phyloP scores from a whole-genome alignment of 2,888 invertebrate genomes.

The Caenorhabditis angaria region DNA sequence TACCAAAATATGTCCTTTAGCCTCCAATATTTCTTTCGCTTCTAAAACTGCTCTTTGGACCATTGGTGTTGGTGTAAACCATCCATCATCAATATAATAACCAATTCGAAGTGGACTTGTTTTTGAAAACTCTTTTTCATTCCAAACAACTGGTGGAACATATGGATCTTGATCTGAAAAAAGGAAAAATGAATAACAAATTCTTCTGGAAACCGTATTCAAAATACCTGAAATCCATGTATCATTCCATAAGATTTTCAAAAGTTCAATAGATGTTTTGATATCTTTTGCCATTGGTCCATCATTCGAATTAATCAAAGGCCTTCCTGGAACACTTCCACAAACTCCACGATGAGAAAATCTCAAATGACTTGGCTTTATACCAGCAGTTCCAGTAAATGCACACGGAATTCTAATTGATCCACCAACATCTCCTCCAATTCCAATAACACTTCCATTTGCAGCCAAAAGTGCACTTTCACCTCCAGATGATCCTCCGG shows the following conservation, averaged over 20 bases:
- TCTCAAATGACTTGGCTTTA: slow-evolving; percentile 66
- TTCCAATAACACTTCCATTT: slow-evolving; percentile 57
- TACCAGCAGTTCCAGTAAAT: slow-evolving; percentile 74
- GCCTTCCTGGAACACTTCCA: slow-evolving; percentile 64
- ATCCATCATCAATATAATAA: slow-evolving; percentile 64
- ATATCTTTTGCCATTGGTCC: slow-evolving; percentile 63
- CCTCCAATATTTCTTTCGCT: slow-evolving; percentile 56
- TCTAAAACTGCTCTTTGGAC: slow-evolving; percentile 59
- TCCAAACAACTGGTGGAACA: slow-evolving; percentile 61
- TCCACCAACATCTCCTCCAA: slow-evolving; percentile 75
- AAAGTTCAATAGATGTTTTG: slow-evolving; percentile 52
- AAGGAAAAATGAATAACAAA: too few species aligned
- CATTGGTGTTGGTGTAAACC: slow-evolving; percentile 64
- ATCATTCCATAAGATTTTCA: slow-evolving; percentile 51
- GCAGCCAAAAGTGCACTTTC: slow-evolving; percentile 72
- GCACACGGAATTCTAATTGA: slow-evolving; percentile 75
- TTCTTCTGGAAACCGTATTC: too few species aligned
- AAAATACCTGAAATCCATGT: slow-evolving; percentile 51
- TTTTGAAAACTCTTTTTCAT: slow-evolving; percentile 46
- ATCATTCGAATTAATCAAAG: slow-evolving; percentile 62
- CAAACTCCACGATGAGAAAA: slow-evolving; percentile 56
- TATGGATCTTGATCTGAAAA: slow-evolving; percentile 60
- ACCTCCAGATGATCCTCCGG: slow-evolving; percentile 57
- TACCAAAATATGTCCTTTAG: slow-evolving; percentile 57
- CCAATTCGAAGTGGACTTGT: slow-evolving; percentile 48